Base-by-base conservation (phyloP, 2,113 vertebrate genomes). In the Falcunculus frontatus region DNA sequence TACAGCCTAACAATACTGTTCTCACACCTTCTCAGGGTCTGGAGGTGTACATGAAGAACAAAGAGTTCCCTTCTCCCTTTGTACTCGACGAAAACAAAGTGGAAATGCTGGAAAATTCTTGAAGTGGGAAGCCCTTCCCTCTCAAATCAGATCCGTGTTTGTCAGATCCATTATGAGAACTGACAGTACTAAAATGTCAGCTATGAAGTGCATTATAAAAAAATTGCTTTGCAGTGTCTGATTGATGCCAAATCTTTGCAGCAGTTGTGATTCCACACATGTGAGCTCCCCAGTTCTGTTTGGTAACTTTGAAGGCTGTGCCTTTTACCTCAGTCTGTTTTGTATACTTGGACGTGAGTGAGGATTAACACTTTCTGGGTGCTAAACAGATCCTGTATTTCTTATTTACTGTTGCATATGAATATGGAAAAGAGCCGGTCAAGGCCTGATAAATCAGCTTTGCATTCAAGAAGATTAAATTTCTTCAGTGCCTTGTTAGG, bases 41-140 rank as follows among this genome's bases (percentile, higher is more conserved):
- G 75, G 98, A 99, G 62, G 60, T 17, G 7, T 96, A 98, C 79
- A 96, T 99, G 96, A 98, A 87, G 87, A 98, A 97, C 75, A 98
- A 68, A 72, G 98, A 94, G 4, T 81, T 99, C 77, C 74, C n/a
- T 60, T 98, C 98, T 20, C 98, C 98, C 0, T 97, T 99, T 79
- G 60, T 98, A 46, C 97, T 99, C 6, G 97, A 99, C 2, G 96
- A 97, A 87, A 90, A 90, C 19, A 87, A 26, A 55, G 92, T 94
- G 46, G 89, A 92, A 92, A 47, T 69, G 33, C 89, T 98, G 29
- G 49, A 78, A 73, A 84, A 84, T n/a, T 59, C 62, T 68, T 98
- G 96, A 97, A 77, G 57, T 86, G 47, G 78, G 65, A 89, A 68
- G 55, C 33, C 63, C 63, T 95, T 75, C 17, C 32, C 14, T 33